Base-by-base conservation (phyloP, 2,888 invertebrate species). In the Zygothrica quintamaculata region DNA sequence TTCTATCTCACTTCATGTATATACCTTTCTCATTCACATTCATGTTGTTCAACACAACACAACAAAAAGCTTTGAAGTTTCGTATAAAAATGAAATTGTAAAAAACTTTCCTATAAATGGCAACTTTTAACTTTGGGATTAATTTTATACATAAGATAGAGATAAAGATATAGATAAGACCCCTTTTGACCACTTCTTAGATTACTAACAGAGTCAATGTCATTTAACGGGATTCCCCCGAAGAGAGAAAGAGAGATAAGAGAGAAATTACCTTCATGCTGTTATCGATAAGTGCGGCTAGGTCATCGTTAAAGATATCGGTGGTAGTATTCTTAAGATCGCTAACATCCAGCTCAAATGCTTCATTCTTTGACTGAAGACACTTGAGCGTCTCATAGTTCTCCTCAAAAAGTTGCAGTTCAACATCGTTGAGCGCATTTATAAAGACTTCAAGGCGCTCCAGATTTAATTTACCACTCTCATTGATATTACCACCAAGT, bases 401-500 rank as follows among this genome's bases (percentile, higher is more conserved):
- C 70, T 96, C 95, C 72, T 94, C 93, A 88, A 97, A 97, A 73
- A 94, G 93, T 59, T 96, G 94, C 72, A 93, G 91, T 87, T 97
- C 97, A 68, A 95, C 93, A 61, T 93, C 93, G 39, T 95, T 93
- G 18, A 97, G 90, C 51, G 94, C 94, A 68, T 93, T 93, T 93
- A 97, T 94, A 88, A 96, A 99, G 76, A 93, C 93, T 89, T 98
- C 96, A 91, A 99, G 97, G 56, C 98, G 93, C 34, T 90, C 91
- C 65, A 99, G 92, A 89, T 98, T 96, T 51, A 99, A 90, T 40
- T 93, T 93, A 2, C 99, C 99, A 3, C 93, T 92, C 91, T 98
- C 98, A 91, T 99, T 99, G 67, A 99, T 95, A 88, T 99, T 99
- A 95, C 98, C 99, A 90, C 95, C 95, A 73, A 99, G 92, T 31